A percentile compares a stretch with the other conserved stretches of the same genome.
phyloP scores from a whole-genome alignment of 2,113 vertebrate species.

The Salvelinus namaycush region DNA sequence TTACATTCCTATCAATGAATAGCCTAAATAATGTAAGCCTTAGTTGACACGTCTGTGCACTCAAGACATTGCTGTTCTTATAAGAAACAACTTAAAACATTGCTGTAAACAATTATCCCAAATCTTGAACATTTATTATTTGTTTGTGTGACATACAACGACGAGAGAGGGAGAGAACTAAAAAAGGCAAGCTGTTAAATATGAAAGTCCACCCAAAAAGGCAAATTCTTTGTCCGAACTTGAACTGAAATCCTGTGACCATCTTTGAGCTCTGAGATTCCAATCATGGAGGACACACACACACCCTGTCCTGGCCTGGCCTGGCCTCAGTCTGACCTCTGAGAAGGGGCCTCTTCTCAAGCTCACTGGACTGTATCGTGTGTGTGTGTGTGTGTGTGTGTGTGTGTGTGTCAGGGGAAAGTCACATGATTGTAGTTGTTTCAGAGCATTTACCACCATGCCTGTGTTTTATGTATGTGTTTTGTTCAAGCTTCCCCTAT shows the following conservation, averaged over 20 bases:
- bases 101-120: too few species aligned
- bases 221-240: too few species aligned
- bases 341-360: background rate
- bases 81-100: too few species aligned
- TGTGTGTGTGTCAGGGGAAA: background rate
- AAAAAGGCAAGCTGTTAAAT: too few species aligned
- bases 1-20: too few species aligned
- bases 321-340: background rate
- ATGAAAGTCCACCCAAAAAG: background rate
- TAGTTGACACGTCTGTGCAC: too few species aligned
- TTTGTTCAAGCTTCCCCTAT: background rate
- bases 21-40: too few species aligned
- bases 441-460: background rate
- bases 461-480: background rate
- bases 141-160: too few species aligned
- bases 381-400: background rate
- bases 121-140: too few species aligned
- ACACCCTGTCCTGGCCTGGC: background rate
- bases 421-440: constrained; percentile 2
- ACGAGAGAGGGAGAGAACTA: too few species aligned
- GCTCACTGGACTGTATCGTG: background rate
- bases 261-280: background rate
- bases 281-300: background rate
- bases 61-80: too few species aligned
- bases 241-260: too few species aligned